phyloP scores from a whole-genome alignment of 1,140 invertebrate genomes.

The Ptiloglossa arizonensis region DNA sequence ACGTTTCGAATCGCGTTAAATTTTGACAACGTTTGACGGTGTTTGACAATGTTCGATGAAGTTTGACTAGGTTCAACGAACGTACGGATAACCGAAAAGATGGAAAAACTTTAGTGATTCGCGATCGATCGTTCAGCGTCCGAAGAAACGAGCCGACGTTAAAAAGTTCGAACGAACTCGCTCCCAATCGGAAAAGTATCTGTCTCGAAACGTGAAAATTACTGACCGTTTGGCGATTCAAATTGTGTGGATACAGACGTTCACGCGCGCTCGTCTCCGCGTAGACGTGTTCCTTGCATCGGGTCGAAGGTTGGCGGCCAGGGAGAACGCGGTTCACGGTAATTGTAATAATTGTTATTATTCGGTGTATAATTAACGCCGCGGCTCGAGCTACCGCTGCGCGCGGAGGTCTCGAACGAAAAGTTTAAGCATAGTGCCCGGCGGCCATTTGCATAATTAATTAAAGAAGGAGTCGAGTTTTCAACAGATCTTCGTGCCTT shows the following conservation, averaged over 20 bases:
- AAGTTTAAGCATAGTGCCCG: slow-evolving; percentile 75
- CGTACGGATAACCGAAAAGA: no score
- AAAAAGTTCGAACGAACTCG: slow-evolving; percentile 22
- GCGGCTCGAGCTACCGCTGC: slow-evolving; percentile 63
- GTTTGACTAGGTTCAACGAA: not conserved
- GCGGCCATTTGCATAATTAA: slow-evolving; percentile 78
- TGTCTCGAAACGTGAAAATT: slow-evolving; percentile 57
- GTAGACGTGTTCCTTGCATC: slow-evolving; percentile 48
- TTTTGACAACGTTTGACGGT: no score
- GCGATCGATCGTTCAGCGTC: no score
- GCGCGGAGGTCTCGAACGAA: slow-evolving; percentile 70
- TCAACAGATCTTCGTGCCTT: slow-evolving; percentile 74
- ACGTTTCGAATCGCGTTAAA: no score
- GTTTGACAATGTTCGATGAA: no score
- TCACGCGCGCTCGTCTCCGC: not conserved
- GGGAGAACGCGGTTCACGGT: slow-evolving; percentile 61
- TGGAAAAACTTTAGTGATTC: no score
- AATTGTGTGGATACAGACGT: slow-evolving; percentile 36
- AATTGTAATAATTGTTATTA: slow-evolving; percentile 79
- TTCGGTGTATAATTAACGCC: slow-evolving; percentile 78
- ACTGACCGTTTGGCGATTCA: slow-evolving; percentile 41
- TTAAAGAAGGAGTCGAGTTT: slow-evolving; percentile 76
- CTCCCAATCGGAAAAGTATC: slow-evolving; percentile 46
- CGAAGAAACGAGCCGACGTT: no score
- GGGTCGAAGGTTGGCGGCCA: slow-evolving; percentile 55